A percentile compares a stretch with the other conserved stretches of the same genome.
Evolutionary conservation across 2,113 vertebrate species (phyloP).

Genomic region (Ceyx margarethae): DNA sequence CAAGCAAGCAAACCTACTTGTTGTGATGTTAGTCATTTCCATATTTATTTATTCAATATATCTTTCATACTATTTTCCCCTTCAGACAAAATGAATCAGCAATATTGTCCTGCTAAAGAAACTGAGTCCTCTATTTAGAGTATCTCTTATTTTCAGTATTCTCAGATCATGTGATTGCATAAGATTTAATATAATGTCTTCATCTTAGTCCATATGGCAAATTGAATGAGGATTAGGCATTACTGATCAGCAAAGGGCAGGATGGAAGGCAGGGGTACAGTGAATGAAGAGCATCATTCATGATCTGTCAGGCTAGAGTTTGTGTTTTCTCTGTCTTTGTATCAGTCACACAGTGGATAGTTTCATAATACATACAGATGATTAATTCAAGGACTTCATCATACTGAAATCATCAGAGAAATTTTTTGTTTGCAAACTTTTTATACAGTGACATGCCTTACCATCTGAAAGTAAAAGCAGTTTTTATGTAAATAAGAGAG

Average conservation of each 20-base stretch:
- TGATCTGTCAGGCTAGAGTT: neutral
- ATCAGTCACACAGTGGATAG: neutral
- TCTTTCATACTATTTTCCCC: neutral
- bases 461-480: neutral
- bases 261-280: neutral
- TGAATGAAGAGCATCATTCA: neutral
- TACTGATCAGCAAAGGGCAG: neutral
- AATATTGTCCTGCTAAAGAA: neutral
- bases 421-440: neutral
- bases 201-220: neutral
- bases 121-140: neutral
- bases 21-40: neutral
- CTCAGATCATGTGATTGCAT: neutral
- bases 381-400: neutral
- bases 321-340: neutral
- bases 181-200: neutral
- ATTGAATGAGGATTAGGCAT: neutral
- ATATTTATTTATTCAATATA: neutral
- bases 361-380: neutral
- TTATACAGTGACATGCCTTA: neutral
- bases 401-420: neutral
- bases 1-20: neutral
- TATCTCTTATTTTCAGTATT: neutral
- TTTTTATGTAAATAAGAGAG: neutral
- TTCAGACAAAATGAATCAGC: neutral